These are phyloP conservation scores for Lordiphosa clarofinis DNA, from an alignment of 1,140 invertebrate species.

Conservation along the genomic window DNA sequence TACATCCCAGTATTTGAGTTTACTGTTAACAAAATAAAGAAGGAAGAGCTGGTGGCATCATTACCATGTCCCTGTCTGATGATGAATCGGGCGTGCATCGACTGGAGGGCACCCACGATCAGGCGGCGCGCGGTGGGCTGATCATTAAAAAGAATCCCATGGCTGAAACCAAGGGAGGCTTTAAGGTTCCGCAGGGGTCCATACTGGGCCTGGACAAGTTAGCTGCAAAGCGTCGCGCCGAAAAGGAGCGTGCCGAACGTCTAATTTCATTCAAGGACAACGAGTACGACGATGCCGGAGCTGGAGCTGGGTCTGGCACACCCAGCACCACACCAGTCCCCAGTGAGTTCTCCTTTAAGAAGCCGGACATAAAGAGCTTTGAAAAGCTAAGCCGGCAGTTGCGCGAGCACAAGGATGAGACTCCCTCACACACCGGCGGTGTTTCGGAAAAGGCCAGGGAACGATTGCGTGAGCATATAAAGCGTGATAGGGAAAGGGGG, in stretches of 20 bases:
- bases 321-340: slow-evolving; percentile 40
- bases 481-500: slow-evolving; percentile 76
- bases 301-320: slow-evolving; percentile 24
- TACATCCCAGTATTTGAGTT: too few species aligned
- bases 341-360: slow-evolving; percentile 69
- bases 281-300: slow-evolving; percentile 82
- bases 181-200: slow-evolving; percentile 90
- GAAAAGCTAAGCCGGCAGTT: slow-evolving; percentile 85
- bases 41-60: neutral
- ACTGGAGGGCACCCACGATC: slow-evolving; percentile 86
- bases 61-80: slow-evolving; percentile 47
- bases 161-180: slow-evolving; percentile 81
- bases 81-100: slow-evolving; percentile 84
- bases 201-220: slow-evolving; percentile 93
- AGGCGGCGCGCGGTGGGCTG: slow-evolving; percentile 87
- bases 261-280: slow-evolving; percentile 85
- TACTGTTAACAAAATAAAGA: slow-evolving; percentile 10
- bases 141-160: slow-evolving; percentile 88
- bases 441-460: slow-evolving; percentile 89
- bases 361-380: slow-evolving; percentile 73
- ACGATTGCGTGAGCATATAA: slow-evolving; percentile 85
- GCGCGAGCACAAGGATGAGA: slow-evolving; percentile 89
- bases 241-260: slow-evolving; percentile 83
- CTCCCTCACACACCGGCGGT: slow-evolving; percentile 95
- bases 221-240: slow-evolving; percentile 86